These are phyloP conservation scores for Neomorphus geoffroyi DNA, from an alignment of 2,797 vertebrate genomes.

Conservation along the genomic window DNA sequence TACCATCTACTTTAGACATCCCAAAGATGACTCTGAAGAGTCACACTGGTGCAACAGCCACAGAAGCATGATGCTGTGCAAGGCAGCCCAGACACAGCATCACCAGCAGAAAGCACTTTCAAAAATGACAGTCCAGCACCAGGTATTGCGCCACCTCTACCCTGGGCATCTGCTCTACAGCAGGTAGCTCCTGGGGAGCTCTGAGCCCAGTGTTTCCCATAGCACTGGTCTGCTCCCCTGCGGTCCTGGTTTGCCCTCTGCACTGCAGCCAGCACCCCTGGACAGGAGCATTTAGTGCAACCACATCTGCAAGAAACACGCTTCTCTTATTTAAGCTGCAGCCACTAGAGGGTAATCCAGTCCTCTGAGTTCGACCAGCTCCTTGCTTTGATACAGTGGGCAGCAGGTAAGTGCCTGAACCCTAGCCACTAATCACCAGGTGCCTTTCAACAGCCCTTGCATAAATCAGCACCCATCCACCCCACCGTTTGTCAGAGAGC, in stretches of 20 bases:
- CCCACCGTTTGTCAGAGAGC: neutral
- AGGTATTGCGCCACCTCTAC: fast-evolving
- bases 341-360: slow-evolving; percentile 56
- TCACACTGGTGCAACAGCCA: neutral
- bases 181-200: neutral
- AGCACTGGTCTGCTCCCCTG: neutral
- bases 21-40: neutral
- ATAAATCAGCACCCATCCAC: neutral
- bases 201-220: neutral
- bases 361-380: neutral
- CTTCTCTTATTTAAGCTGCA: slow-evolving; percentile 19
- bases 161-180: neutral
- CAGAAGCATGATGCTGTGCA: neutral
- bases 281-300: neutral
- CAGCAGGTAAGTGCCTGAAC: neutral
- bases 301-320: neutral
- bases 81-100: neutral
- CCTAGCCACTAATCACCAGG: neutral
- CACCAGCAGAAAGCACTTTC: neutral
- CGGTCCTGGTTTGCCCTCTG: neutral
- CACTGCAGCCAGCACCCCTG: neutral
- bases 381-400: neutral
- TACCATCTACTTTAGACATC: neutral
- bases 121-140: fast-evolving
- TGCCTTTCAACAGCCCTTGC: neutral